Conservation (phyloP, 2,113 vertebrate genomes). For the Podarcis raffonei region DNA sequence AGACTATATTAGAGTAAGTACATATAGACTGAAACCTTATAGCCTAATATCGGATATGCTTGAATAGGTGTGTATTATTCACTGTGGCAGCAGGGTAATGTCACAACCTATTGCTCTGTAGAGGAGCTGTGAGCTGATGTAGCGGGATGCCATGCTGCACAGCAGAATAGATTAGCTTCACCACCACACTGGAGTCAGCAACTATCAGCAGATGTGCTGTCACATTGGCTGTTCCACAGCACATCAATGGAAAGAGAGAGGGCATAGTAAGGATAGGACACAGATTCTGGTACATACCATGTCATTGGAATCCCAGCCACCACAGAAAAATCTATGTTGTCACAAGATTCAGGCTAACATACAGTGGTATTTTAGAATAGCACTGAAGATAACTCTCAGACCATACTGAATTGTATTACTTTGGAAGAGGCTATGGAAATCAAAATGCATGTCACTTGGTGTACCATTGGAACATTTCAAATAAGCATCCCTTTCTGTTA, state of each 20-base stretch:
- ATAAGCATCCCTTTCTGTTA: not conserved
- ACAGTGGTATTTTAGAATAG: not conserved
- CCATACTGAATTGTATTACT: not conserved
- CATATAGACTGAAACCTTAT: not conserved
- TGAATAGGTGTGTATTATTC: not conserved
- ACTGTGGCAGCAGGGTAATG: not conserved
- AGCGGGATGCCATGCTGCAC: not conserved
- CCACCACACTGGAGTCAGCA: not conserved
- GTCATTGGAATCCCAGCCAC: not conserved
- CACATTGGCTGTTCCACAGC: not conserved
- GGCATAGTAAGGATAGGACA: not conserved
- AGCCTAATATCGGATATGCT: not conserved
- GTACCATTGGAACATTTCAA: not conserved
- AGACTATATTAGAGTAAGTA: not conserved
- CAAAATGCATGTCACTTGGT: not conserved
- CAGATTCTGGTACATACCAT: not conserved
- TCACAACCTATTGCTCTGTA: not conserved
- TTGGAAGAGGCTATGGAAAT: not conserved
- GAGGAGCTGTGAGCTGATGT: not conserved
- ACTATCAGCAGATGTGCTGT: not conserved
- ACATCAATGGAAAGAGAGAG: not conserved
- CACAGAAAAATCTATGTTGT: not conserved
- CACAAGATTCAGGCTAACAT: not conserved
- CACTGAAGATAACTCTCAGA: too few species aligned
- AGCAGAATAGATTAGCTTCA: not conserved